Conservation (phyloP, 1,140 invertebrate species). For the Ceratina japonica region DNA sequence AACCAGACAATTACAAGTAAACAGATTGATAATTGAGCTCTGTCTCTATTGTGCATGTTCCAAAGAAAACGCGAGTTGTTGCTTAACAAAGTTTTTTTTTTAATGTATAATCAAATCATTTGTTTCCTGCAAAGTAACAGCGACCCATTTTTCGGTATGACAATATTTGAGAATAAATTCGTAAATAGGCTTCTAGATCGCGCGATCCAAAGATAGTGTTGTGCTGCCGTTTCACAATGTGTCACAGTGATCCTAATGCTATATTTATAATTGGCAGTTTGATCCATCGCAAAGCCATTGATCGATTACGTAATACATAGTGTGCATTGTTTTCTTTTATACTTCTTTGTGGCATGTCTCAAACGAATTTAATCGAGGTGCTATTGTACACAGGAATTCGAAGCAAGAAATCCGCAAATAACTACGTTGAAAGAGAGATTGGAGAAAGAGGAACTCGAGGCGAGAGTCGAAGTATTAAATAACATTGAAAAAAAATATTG, state of each 20-base stretch:
- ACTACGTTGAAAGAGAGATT: slow-evolving; percentile 88
- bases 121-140: neutral
- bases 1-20: slow-evolving; percentile 84
- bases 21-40: slow-evolving; percentile 32
- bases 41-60: neutral
- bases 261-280: slow-evolving; percentile 78
- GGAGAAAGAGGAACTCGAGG: slow-evolving; percentile 93
- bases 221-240: slow-evolving; percentile 74
- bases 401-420: slow-evolving; percentile 81
- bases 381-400: slow-evolving; percentile 80
- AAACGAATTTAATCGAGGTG: neutral
- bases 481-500: slow-evolving; percentile 92
- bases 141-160: neutral
- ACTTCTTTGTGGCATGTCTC: slow-evolving; percentile 16
- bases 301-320: slow-evolving; percentile 57
- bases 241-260: slow-evolving; percentile 67
- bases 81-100: neutral
- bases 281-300: slow-evolving; percentile 69
- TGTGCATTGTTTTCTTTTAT: slow-evolving; percentile 33
- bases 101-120: slow-evolving; percentile 1
- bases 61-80: neutral
- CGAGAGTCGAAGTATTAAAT: slow-evolving; percentile 90
- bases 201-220: slow-evolving; percentile 72
- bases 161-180: slow-evolving; percentile 14
- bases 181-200: slow-evolving; percentile 64